Base-by-base conservation (phyloP, 2,888 invertebrate species). In the Drosophila atroscutellata region DNA sequence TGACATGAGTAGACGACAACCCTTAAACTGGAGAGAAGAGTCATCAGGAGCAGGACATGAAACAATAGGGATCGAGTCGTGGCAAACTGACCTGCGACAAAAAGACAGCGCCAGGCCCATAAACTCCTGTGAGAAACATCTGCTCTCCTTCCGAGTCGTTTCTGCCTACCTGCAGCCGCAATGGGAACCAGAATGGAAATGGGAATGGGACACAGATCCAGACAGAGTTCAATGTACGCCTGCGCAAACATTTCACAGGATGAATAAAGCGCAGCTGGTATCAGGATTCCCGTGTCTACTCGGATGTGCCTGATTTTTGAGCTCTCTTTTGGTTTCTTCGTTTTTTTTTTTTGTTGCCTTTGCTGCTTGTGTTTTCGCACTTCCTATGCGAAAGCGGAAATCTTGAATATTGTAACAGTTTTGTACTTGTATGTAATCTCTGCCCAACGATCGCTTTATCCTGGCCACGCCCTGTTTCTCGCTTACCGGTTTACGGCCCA, bases 61-160 rank as follows among this genome's bases (percentile, higher is more conserved):
- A 75, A 84, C 55, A 72, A 72, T 28, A 80, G 52, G 52, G 54
- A 20, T 51, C 45, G 61, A 34, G 52, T 66, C 66, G 45, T 49
- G 30, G 51, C 72, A 86, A 86, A 88, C 86, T 86, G 90, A 86
- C 86, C 86, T 86, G 89, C 86, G 90, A 87, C 86, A 86, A 89
- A 89, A 84, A 89, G 72, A 69, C 66, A 77, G 66, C 72, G 70
- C 69, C 73, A 73, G 61, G 50, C 60, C 51, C 47, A 36, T n/a
- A 56, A 39, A 57, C 30, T 61, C 26, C 51, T 60, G 64, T 54
- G 50, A 51, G 55, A 64, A 81, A 89, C 86, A 89, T 89, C 86
- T 86, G 37, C 54, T 55, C 56, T 50, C 54, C 54, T 51, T 32
- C 24, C 34, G 60, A 49, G 58, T 75, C 66, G 64, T 76, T 37